Conservation (phyloP, 2,797 vertebrate genomes). For the Lutjanus campechanus region DNA sequence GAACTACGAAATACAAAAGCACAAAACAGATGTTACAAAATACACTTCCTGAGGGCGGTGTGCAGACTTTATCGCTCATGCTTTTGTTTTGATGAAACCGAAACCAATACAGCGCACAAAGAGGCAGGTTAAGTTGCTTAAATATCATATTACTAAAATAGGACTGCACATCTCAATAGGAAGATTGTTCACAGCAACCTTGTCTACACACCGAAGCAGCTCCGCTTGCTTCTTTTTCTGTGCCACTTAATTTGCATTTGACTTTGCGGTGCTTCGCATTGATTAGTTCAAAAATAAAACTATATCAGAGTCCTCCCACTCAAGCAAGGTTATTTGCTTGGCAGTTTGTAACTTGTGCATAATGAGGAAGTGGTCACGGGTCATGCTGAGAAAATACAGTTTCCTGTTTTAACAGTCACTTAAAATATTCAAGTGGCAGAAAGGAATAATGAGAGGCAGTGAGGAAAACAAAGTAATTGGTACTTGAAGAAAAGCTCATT, state of each 20-base stretch:
- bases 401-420: slow-evolving; percentile 90
- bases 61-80: slow-evolving; percentile 46
- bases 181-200: slow-evolving; percentile 14
- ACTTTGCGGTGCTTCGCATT: slow-evolving; percentile 52
- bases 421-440: slow-evolving; percentile 79
- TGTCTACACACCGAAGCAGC: slow-evolving; percentile 47
- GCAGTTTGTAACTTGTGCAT: slow-evolving; percentile 75
- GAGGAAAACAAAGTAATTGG: slow-evolving; percentile 51
- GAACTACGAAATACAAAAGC: slow-evolving; percentile 77
- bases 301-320: slow-evolving; percentile 31
- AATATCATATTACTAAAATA: slow-evolving; percentile 50
- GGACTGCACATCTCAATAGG: slow-evolving; percentile 10
- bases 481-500: slow-evolving; percentile 38
- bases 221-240: slow-evolving; percentile 29
- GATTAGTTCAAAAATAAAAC: slow-evolving; percentile 51
- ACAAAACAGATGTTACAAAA: slow-evolving; percentile 66
- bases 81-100: slow-evolving; percentile 75
- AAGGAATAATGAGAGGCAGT: slow-evolving; percentile 50
- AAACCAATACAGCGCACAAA: slow-evolving; percentile 72
- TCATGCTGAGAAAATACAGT: slow-evolving; percentile 80
- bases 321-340: slow-evolving; percentile 59
- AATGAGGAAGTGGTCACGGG: slow-evolving; percentile 93
- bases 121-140: slow-evolving; percentile 47
- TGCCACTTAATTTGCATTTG: slow-evolving; percentile 51
- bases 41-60: slow-evolving; percentile 66